Evolutionary conservation across 2,888 invertebrate genomes (phyloP), one percentile per base, ranked within the genome.

Genomic region (Timema cristinae): DNA sequence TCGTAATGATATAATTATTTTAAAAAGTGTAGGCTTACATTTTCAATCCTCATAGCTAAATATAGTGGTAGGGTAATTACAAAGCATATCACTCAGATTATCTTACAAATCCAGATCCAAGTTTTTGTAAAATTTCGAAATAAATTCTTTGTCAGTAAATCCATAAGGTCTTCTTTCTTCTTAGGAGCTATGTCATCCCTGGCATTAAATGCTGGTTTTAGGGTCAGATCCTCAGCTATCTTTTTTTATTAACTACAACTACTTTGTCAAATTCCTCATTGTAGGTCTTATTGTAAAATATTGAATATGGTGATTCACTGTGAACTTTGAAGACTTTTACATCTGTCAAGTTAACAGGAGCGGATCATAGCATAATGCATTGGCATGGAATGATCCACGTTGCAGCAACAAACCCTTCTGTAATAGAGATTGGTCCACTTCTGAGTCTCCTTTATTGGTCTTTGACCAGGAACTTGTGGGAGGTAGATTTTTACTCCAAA

Each of bases 121-220:
- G 32, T 32, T 32, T 32, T 32, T 68, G 50, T 10, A n/a, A 67
- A 48, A 49, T 51, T 68, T 51, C 50, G 68, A 51, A n/a, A 54
- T 54, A 54, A 54, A 54, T 13, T 54, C n/a, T n/a, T 54, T 54
- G 32, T 32, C 32, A 32, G 32, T 4, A 54, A 54, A 54, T 54
- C n/a, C 11, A 13, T 1, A 54, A 54, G 54, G 54, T 54, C 11
- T 54, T 54, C 54, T 54, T 54, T n/a, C 54, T 54, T 54, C 54
- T 54, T n/a, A 54, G 54, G 54, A 54, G 54, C 54, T 54, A 54
- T 11, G 54, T 4, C 54, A 13, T 11, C 2, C n/a, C 4, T 54
- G 54, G n/a, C 11, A 54, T 2, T 11, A 54, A 54, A n/a, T 54
- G 54, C 54, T 13, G 54, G 54, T n/a, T n/a, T 54, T 54, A 54